Percentiles rank a stretch among this genome's conserved stretches.
Evolutionary conservation across 1,140 invertebrate species (phyloP).

Genomic region (Telenomus remus): DNA sequence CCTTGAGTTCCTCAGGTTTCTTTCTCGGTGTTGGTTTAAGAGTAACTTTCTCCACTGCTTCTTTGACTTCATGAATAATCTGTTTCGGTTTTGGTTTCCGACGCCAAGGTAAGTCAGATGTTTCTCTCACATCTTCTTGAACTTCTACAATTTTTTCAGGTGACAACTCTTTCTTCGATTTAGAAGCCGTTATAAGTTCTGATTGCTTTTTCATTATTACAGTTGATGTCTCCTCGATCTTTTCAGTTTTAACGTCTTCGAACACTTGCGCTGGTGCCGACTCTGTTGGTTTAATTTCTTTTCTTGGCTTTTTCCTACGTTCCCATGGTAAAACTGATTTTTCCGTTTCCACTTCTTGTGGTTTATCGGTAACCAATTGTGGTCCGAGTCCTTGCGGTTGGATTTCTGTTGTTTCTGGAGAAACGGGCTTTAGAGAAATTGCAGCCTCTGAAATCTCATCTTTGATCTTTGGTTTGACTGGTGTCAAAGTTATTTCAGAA

Average conservation of each 20-base stretch:
- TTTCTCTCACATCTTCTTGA: constrained; percentile 39
- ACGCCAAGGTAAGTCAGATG: constrained; percentile 69
- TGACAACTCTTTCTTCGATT: too few relatives aligned
- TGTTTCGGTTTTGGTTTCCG: constrained; percentile 65
- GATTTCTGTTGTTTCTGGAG: not conserved
- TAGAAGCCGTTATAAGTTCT: too few relatives aligned
- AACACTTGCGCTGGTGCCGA: too few relatives aligned
- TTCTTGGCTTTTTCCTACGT: constrained; percentile 45
- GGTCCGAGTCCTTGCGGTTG: not conserved
- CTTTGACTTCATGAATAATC: not conserved
- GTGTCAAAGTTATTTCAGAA: constrained; percentile 30
- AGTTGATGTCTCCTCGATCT: constrained; percentile 73
- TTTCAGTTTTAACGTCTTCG: too few relatives aligned
- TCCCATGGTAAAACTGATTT: not conserved
- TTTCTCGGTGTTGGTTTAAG: too few relatives aligned
- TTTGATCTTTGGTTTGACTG: constrained; percentile 8
- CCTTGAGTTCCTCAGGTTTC: too few relatives aligned
- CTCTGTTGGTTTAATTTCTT: constrained; percentile 60
- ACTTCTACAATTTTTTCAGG: too few relatives aligned
- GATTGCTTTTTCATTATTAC: too few relatives aligned
- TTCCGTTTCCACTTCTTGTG: not conserved
- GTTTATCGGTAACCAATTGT: not conserved
- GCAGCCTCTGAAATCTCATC: constrained; percentile 57
- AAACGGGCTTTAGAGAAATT: constrained; percentile 8
- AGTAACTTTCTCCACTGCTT: too few relatives aligned